These are phyloP conservation scores for Gymnoscelis rufifasciata DNA, from an alignment of 2,888 invertebrate genomes.

Conservation along the genomic window DNA sequence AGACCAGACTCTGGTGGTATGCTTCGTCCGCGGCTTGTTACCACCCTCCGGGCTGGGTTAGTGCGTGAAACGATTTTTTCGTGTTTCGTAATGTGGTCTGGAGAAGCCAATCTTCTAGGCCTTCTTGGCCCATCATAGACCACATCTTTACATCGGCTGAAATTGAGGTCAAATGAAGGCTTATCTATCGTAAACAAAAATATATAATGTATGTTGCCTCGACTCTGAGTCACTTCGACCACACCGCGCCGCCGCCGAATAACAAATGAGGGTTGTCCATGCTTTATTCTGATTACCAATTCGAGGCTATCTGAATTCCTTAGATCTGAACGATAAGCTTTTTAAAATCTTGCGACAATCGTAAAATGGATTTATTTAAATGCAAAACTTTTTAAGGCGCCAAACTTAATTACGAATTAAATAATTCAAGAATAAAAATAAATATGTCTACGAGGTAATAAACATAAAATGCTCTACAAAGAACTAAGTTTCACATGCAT, in stretches of 20 bases:
- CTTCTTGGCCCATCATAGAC: too few species aligned
- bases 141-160: too few species aligned
- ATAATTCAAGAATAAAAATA: not conserved
- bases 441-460: not conserved
- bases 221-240: slow-evolving; percentile 29
- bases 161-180: too few species aligned
- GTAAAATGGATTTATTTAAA: slow-evolving; percentile 8
- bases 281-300: slow-evolving; percentile 22
- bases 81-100: too few species aligned
- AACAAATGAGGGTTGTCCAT: slow-evolving; percentile 24
- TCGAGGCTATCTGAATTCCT: slow-evolving; percentile 23
- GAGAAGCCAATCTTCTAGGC: too few species aligned
- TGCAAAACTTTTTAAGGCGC: not conserved
- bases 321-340: slow-evolving; percentile 26
- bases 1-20: too few species aligned
- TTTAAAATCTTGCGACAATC: slow-evolving; percentile 24
- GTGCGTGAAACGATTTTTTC: too few species aligned
- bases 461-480: not conserved
- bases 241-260: slow-evolving; percentile 27
- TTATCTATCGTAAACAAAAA: too few species aligned
- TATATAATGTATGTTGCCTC: slow-evolving; percentile 25
- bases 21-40: too few species aligned
- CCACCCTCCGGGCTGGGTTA: too few species aligned
- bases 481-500: too few species aligned
- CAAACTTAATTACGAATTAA: slow-evolving; percentile 1